Evolutionary conservation across 1,140 invertebrate genomes (phyloP).

Genomic region (Eciton burchellii): DNA sequence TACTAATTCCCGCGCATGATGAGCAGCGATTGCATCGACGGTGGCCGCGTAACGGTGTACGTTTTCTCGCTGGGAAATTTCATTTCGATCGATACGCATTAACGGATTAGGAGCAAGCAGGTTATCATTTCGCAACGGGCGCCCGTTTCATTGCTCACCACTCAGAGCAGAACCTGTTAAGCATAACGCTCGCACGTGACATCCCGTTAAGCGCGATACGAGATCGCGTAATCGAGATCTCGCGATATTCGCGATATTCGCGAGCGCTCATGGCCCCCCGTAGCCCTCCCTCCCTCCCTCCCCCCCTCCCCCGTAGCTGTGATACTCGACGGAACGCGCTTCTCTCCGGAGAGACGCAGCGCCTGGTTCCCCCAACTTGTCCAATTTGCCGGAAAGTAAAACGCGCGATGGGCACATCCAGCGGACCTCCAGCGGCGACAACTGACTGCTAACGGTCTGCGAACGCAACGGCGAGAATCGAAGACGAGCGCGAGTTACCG

Average conservation of each 20-base stretch:
- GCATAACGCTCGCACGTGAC: neutral
- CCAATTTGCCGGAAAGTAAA: conserved; percentile 51
- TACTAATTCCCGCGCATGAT: conserved; percentile 17
- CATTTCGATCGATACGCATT: conserved; percentile 30
- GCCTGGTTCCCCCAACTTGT: too few relatives aligned
- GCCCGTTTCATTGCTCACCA: conserved; percentile 9
- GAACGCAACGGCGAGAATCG: conserved; percentile 76
- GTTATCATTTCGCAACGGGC: conserved; percentile 34
- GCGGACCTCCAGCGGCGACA: conserved; percentile 61
- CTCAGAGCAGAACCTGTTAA: conserved; percentile 4
- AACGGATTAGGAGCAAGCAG: conserved; percentile 38
- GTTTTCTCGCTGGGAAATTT: neutral
- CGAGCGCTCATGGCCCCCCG: too few relatives aligned
- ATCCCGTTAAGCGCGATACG: conserved; percentile 30
- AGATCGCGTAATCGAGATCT: neutral
- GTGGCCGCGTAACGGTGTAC: conserved; percentile 7
- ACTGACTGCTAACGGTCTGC: conserved; percentile 81
- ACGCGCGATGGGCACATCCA: conserved; percentile 41
- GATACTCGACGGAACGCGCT: too few relatives aligned
- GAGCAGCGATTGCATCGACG: conserved; percentile 3
- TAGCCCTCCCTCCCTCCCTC: too few relatives aligned
- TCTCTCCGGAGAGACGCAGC: too few relatives aligned
- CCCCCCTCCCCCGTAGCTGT: too few relatives aligned
- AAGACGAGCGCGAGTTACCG: conserved; percentile 80
- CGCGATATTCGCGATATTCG: conserved; percentile 5